Base-by-base conservation (phyloP, 1,140 invertebrate species). In the Papilio aristodemus region DNA sequence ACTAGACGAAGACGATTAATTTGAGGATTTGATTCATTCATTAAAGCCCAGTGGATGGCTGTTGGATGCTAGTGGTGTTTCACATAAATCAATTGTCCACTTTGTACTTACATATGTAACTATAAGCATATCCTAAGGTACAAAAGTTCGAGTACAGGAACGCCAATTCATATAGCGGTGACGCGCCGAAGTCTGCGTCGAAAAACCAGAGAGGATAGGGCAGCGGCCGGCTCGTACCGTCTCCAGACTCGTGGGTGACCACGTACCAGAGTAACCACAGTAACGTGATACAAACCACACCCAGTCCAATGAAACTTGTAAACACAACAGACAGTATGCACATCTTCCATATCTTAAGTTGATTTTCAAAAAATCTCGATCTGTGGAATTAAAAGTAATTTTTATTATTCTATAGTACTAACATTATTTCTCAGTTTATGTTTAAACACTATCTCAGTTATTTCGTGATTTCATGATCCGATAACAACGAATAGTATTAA, bases 171-270 rank as follows among this genome's bases (percentile, higher is more conserved):
- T 82, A 89, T 9, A 62, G 58, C 38, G 86, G 86, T 25, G 82
- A 69, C 50, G 71, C 63, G 10, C 70, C 67, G 46, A 85, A 82
- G 66, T 89, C 80, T 0, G 75, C 46, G 8, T 77, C 69, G 17
- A 73, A 74, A 4, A 71, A 70, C 85, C 85, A 87, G 19, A 86
- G 80, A 4, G 85, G 85, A 38, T 87, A 86, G 2, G 85, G 58
- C 14, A 89, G 50, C 4, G 83, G 81, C 27, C 83, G 73, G 9
- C 70, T 71, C 5, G 71, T 63, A 27, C 71, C 69, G 11, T 72
- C 69, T 3, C 70, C 77, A n/a, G 79, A 27, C 8, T 70, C 54
- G 27, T 81, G 71, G 6, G 73, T 80, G 0, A 67, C 8, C 1
- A 79, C 37, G 50, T 77, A 77, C 19, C 72, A 84, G 0, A 82